Percentiles rank a stretch among this genome's conserved stretches.
Conservation (phyloP, 2,113 vertebrate genomes). For the Limnothrissa miodon region DNA sequence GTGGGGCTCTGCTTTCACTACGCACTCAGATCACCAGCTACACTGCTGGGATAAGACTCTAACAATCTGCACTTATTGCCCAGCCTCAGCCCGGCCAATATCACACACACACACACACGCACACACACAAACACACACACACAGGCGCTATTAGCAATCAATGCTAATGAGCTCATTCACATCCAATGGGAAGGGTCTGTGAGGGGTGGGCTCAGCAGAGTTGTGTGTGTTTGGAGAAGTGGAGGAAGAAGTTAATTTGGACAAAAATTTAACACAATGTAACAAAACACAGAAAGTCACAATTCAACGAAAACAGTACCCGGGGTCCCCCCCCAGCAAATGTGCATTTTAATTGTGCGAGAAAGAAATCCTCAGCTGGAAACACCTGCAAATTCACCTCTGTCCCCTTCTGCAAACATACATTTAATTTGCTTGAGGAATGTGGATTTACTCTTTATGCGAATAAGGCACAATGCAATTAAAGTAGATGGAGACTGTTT, state of each 20-base stretch:
- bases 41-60: neutral
- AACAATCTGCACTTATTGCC: neutral
- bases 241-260: neutral
- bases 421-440: too few species aligned
- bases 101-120: neutral
- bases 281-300: neutral
- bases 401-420: too few species aligned
- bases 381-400: too few species aligned
- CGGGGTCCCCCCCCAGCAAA: too few species aligned
- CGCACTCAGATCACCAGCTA: neutral
- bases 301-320: too few species aligned
- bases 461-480: too few species aligned
- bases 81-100: neutral
- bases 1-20: neutral
- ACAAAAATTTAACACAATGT: neutral
- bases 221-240: neutral
- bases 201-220: neutral
- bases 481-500: too few species aligned
- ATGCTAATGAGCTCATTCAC: conserved; percentile 1
- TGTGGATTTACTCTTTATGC: too few species aligned
- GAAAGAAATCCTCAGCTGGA: too few species aligned
- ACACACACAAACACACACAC: neutral
- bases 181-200: neutral
- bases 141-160: conserved; percentile 3
- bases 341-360: too few species aligned